Conservation (phyloP, 2,113 vertebrate genomes). For the Riparia riparia region DNA sequence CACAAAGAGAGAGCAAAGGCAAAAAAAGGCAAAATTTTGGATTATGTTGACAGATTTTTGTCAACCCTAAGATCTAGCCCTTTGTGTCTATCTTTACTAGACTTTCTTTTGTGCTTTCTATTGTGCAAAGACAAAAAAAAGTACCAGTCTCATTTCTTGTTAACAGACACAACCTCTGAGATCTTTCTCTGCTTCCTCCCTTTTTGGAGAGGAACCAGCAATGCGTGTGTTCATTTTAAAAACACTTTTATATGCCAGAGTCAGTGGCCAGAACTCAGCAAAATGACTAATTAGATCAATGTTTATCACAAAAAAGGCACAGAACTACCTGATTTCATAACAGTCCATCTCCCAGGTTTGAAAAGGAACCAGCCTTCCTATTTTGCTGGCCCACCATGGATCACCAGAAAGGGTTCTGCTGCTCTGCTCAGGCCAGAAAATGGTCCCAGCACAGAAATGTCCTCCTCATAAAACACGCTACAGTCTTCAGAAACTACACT, state of each 20-base stretch:
- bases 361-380: background rate
- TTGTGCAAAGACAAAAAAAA: background rate
- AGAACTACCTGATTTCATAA: background rate
- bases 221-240: background rate
- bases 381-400: background rate
- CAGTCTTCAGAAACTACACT: background rate
- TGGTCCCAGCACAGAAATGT: background rate
- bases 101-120: background rate
- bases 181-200: background rate
- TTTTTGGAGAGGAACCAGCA: background rate
- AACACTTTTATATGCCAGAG: background rate
- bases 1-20: background rate
- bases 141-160: background rate
- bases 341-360: background rate
- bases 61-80: background rate
- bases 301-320: background rate
- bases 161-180: background rate
- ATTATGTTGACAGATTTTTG: background rate
- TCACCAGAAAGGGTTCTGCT: background rate
- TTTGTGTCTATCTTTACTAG: background rate
- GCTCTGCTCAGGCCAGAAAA: background rate
- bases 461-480: fast-evolving
- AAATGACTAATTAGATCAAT: background rate
- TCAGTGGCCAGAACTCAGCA: background rate
- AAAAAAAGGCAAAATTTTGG: background rate